phyloP scores from a whole-genome alignment of 2,797 vertebrate species.

The Oceanodroma leucorhoa region DNA sequence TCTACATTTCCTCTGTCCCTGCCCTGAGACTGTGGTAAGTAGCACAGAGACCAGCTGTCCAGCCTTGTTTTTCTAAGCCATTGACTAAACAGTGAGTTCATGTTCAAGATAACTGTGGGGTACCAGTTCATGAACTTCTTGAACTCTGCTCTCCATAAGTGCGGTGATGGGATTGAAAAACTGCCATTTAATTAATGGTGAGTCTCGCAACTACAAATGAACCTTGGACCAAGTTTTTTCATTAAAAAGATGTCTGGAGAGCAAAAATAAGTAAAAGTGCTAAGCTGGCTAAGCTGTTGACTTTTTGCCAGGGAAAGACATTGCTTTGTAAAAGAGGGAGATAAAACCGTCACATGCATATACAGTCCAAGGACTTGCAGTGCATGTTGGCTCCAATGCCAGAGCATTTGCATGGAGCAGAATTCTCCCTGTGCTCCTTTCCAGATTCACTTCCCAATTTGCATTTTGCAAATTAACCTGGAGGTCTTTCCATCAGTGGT shows the following conservation, averaged over 20 bases:
- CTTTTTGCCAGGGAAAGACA: background rate
- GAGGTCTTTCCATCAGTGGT: background rate
- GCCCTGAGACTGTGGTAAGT: slow-evolving; percentile 78
- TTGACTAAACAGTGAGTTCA: slow-evolving; percentile 80
- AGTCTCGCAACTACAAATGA: slow-evolving; percentile 8
- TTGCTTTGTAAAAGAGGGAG: background rate
- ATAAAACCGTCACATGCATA: background rate
- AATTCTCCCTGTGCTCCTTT: background rate
- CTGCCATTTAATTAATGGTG: slow-evolving; percentile 42
- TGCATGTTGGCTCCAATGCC: background rate
- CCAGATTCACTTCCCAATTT: background rate
- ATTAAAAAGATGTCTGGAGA: background rate
- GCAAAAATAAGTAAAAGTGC: background rate
- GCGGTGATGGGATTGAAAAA: slow-evolving; percentile 30
- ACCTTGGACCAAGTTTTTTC: background rate
- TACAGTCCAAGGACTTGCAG: background rate
- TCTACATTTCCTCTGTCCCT: slow-evolving; percentile 63
- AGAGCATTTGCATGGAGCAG: background rate
- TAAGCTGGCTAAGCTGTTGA: background rate
- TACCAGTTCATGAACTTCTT: slow-evolving; percentile 79
- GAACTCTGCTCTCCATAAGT: slow-evolving; percentile 66
- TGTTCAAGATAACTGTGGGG: slow-evolving; percentile 75
- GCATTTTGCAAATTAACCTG: background rate
- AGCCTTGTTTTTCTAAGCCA: slow-evolving; percentile 78
- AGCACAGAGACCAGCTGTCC: slow-evolving; percentile 71